Evolutionary conservation across 2,888 invertebrate species (phyloP).

Genomic region (Iselma pallidipennis): DNA sequence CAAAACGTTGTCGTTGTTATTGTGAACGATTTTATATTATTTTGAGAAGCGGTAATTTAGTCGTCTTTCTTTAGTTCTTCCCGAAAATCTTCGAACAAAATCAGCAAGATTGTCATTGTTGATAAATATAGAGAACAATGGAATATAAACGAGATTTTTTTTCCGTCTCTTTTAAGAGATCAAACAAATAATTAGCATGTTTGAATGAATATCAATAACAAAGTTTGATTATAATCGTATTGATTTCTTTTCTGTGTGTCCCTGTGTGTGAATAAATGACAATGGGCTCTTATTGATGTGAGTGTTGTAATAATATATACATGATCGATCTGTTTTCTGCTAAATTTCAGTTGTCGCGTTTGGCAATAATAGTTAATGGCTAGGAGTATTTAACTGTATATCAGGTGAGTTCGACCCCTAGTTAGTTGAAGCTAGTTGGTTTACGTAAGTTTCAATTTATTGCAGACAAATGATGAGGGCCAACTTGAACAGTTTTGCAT

Average conservation of each 20-base stretch:
- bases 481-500: constrained; percentile 39
- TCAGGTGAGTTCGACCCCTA: constrained; percentile 13
- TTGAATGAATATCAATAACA: no score
- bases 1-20: constrained; percentile 3
- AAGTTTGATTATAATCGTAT: no score
- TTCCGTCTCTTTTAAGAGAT: neutral
- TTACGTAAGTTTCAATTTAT: constrained; percentile 27
- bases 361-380: no score
- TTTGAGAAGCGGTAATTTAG: neutral
- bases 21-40: neutral
- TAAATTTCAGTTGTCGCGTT: no score
- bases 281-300: no score
- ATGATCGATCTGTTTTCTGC: no score
- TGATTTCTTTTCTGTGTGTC: no score
- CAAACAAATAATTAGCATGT: neutral
- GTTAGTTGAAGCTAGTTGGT: neutral
- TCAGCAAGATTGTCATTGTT: neutral
- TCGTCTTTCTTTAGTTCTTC: neutral
- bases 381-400: constrained; percentile 16
- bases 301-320: no score
- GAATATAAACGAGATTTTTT: neutral
- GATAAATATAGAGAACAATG: neutral
- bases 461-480: constrained; percentile 32
- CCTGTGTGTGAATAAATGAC: no score
- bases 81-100: neutral